Base-by-base conservation (phyloP, 2,888 invertebrate genomes). In the Agrilus cyanescens region DNA sequence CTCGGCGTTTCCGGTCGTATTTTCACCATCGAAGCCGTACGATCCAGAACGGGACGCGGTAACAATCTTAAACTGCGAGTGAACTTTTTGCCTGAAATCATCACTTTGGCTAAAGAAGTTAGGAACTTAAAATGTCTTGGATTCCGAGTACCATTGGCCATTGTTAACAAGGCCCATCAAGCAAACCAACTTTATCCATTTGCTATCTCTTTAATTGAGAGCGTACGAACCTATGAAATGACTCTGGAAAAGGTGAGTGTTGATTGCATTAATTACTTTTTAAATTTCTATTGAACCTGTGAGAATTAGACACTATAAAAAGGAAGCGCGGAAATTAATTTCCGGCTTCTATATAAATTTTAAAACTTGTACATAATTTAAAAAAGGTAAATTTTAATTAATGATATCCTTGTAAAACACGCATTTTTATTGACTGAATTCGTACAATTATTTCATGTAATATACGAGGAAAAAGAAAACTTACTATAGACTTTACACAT, bases 121-220 rank as follows among this genome's bases (percentile, higher is more conserved):
- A 79, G 96, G 38, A 95, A 97, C 68, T 74, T 97, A 61, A 91
- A 95, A 62, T 91, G 88, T 66, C 75, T 97, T 41, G 94, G 94
- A 49, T 96, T 95, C 70, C 82, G 98, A 53, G 94, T 98, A 30
- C 98, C 97, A 2, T 68, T 99, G 57, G 90, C 94, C 0, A 97
- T 98, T 52, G 95, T 98, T 25, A 99, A 98, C 70, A 97, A 96
- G 66, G 97, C 98, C 4, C 97, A 98, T 68, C 95, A 95, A 65
- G 96, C 96, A 1, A 96, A 96, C 67, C 94, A 95, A 63, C 80
- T 96, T 12, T 98, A 98, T 66, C 98, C 98, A 1, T 97, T 91
- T 71, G 98, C 97, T 13, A 97, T 98, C 57, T 97, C 96, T 1
- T 75, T 98, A 50, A 95, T 96, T 57, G 97, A 97, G 70, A 95